These are phyloP conservation scores for Drosophila sturtevanti DNA, from an alignment of 1,140 invertebrate genomes.

Conservation along the genomic window DNA sequence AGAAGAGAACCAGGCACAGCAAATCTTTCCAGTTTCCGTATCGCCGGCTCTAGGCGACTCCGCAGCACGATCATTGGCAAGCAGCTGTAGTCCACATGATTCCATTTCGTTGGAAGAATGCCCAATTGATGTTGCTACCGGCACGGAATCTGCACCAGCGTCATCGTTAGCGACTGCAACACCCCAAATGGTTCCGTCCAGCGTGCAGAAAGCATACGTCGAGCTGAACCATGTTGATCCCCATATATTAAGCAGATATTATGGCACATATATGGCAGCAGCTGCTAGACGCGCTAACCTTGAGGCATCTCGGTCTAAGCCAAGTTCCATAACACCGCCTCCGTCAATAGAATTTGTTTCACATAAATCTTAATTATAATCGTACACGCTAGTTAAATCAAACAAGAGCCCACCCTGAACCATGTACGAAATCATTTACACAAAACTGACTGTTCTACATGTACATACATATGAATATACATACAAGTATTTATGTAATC, in stretches of 20 bases:
- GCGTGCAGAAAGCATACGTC: constrained; percentile 25
- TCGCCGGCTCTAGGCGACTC: constrained; percentile 26
- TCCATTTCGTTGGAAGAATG: constrained; percentile 64
- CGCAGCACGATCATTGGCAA: constrained; percentile 32
- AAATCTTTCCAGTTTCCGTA: constrained; percentile 25
- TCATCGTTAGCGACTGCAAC: neutral
- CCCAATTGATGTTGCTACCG: neutral
- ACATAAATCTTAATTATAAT: constrained; percentile 34
- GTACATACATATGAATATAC: too few relatives aligned
- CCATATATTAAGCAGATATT: constrained; percentile 66
- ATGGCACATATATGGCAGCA: constrained; percentile 72
- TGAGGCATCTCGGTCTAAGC: constrained; percentile 30
- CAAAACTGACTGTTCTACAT: neutral
- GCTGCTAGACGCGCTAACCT: constrained; percentile 53
- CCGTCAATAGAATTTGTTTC: constrained; percentile 47
- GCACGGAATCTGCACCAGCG: neutral
- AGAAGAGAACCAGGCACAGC: constrained; percentile 37
- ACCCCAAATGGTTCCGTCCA: neutral
- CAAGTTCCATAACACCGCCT: constrained; percentile 29
- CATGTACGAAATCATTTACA: neutral
- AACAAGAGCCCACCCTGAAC: constrained; percentile 35
- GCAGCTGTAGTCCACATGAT: constrained; percentile 60
- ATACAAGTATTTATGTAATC: too few relatives aligned
- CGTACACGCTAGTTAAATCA: neutral
- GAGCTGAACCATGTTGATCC: constrained; percentile 62